A percentile compares a stretch with the other conserved stretches of the same genome.
Evolutionary conservation across 2,797 vertebrate genomes (phyloP).

Genomic region (Tokudaia muenninki): DNA sequence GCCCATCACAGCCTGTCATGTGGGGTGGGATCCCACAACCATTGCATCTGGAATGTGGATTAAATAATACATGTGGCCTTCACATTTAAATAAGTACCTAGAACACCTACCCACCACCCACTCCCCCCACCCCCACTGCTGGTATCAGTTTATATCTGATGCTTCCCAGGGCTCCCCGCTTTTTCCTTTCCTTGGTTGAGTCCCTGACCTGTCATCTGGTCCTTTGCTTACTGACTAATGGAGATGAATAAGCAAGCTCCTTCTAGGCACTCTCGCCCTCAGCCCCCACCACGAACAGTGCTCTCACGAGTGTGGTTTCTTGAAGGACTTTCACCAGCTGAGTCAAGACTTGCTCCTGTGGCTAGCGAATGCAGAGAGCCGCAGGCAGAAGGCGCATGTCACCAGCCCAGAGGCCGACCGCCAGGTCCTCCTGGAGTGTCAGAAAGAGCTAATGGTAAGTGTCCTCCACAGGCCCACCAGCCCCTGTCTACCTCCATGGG

Average conservation of each 20-base stretch:
- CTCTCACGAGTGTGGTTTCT: conserved; percentile 36
- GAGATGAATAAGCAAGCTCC: not conserved
- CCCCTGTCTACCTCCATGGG: not conserved
- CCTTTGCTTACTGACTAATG: not conserved
- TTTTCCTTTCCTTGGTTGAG: not conserved
- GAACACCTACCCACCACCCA: not conserved
- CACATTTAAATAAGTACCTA: not conserved
- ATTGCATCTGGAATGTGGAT: not conserved
- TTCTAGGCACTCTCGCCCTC: not conserved
- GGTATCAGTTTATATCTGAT: not conserved
- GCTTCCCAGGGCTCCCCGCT: not conserved
- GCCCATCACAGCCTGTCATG: not conserved
- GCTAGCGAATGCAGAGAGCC: conserved; percentile 91
- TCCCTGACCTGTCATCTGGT: not conserved
- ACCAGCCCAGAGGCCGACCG: conserved; percentile 80
- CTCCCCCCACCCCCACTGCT: not conserved
- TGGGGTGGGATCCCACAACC: not conserved
- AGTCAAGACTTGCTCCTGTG: conserved; percentile 93
- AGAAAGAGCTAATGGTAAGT: conserved; percentile 90
- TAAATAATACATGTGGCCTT: not conserved
- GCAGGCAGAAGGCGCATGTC: conserved; percentile 84
- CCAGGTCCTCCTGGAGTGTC: conserved; percentile 85
- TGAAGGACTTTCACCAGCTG: conserved; percentile 94
- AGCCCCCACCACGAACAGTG: not conserved
- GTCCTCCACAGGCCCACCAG: no score